Evolutionary conservation across 2,888 invertebrate genomes (phyloP).

Genomic region (Amphipyra tragopoginis): DNA sequence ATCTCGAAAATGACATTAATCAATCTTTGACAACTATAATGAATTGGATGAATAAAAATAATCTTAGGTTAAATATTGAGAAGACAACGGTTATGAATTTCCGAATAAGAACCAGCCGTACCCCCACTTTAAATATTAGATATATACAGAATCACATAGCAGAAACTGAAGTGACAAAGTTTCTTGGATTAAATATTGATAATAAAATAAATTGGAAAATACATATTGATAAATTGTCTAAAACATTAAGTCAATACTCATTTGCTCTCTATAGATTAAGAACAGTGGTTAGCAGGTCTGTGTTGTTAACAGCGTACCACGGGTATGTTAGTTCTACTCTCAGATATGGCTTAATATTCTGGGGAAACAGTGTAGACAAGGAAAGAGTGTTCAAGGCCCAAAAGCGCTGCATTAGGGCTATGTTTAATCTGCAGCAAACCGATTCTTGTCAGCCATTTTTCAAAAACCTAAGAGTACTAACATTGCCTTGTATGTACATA

Average conservation of each 20-base stretch:
- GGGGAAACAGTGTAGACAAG: too few species aligned
- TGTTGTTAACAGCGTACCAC: constrained; percentile 2
- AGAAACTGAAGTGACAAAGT: constrained; percentile 6
- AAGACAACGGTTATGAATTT: constrained; percentile 11
- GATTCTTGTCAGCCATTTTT: constrained; percentile 2
- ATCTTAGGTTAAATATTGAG: constrained; percentile 2
- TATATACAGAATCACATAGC: constrained; percentile 4
- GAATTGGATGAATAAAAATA: constrained; percentile 11
- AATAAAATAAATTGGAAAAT: constrained; percentile 5
- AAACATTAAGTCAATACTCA: not conserved
- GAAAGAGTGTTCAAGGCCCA: too few species aligned
- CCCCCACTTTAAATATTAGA: not conserved
- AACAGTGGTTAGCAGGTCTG: not conserved
- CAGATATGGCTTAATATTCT: too few species aligned
- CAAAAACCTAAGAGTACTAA: too few species aligned
- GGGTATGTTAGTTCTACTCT: constrained; percentile 4
- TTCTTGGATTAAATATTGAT: constrained; percentile 9
- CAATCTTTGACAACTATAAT: constrained; percentile 5
- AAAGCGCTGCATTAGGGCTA: constrained; percentile 2
- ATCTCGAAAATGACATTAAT: constrained; percentile 7
- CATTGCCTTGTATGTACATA: too few species aligned
- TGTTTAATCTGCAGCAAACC: constrained; percentile 1
- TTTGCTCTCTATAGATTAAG: constrained; percentile 7
- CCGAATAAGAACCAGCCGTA: not conserved
- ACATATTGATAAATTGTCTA: not conserved